Evolutionary conservation across 2,888 invertebrate genomes (phyloP).

Genomic region (Machimus rusticus): DNA sequence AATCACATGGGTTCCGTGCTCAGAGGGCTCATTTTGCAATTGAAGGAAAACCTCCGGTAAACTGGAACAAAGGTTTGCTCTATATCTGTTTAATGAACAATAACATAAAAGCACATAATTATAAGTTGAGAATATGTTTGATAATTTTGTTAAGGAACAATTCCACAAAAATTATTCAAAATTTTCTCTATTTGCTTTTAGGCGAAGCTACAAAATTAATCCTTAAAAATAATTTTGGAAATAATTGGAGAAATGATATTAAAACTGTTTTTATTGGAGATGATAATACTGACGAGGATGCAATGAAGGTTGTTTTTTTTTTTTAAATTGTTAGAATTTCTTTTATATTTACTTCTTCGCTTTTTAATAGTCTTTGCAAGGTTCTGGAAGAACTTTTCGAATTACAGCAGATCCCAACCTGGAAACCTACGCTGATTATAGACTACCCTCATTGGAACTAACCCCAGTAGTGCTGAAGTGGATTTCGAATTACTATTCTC

Average conservation of each 20-base stretch:
- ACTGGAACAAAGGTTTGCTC: conserved; percentile 73
- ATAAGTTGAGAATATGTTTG: no score
- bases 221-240: conserved; percentile 75
- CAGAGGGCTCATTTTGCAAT: conserved; percentile 75
- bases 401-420: conserved; percentile 73
- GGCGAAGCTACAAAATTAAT: conserved; percentile 77
- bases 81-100: background rate
- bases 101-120: background rate
- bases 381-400: conserved; percentile 78
- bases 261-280: conserved; percentile 86
- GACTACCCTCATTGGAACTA: conserved; percentile 74
- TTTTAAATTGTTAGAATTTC: background rate
- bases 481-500: conserved; percentile 62
- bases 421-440: conserved; percentile 74
- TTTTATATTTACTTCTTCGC: background rate
- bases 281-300: conserved; percentile 89
- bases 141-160: no score
- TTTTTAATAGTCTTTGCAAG: conserved; percentile 69
- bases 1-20: conserved; percentile 70
- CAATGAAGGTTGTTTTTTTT: conserved; percentile 73
- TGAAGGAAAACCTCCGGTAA: conserved; percentile 79
- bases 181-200: background rate
- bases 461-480: conserved; percentile 76
- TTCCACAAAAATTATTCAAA: background rate
- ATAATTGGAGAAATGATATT: conserved; percentile 67